Percentiles rank a stretch among this genome's conserved stretches.
Evolutionary conservation across 2,888 invertebrate species (phyloP).

Genomic region (Leptinotarsa haldemani): DNA sequence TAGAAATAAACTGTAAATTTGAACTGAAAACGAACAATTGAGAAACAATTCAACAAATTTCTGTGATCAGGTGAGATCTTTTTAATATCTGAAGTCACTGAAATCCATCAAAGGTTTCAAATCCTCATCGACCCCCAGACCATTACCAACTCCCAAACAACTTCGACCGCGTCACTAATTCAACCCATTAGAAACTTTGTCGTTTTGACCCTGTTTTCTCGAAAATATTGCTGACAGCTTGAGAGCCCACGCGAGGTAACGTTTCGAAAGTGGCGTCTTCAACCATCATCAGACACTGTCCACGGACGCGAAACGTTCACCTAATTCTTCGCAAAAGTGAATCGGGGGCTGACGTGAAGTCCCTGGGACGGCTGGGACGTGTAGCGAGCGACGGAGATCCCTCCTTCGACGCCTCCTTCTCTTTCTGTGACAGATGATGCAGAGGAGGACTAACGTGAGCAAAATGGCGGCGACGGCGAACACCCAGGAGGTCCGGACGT

Average conservation of each 20-base stretch:
- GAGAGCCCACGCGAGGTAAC: constrained; percentile 50
- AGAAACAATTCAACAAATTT: no score
- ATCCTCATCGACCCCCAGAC: not conserved
- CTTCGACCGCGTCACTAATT: constrained; percentile 17
- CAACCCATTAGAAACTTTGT: constrained; percentile 33
- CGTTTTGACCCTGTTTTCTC: constrained; percentile 57
- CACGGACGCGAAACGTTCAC: constrained; percentile 70
- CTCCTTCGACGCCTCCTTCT: constrained; percentile 64
- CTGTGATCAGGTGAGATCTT: not conserved
- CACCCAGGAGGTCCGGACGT: constrained; percentile 57
- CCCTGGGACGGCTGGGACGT: constrained; percentile 62
- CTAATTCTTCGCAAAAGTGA: constrained; percentile 70
- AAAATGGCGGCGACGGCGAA: constrained; percentile 65
- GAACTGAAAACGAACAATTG: no score
- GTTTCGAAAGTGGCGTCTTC: constrained; percentile 53
- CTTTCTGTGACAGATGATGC: constrained; percentile 71
- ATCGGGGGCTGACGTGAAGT: constrained; percentile 63
- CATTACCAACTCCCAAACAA: not conserved
- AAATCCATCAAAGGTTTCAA: not conserved
- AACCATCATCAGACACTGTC: constrained; percentile 70
- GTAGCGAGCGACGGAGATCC: constrained; percentile 65
- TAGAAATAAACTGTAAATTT: no score
- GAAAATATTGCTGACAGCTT: constrained; percentile 60
- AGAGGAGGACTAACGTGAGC: constrained; percentile 64
- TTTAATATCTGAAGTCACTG: not conserved